A percentile compares a stretch with the other conserved stretches of the same genome.
phyloP scores from a whole-genome alignment of 1,140 invertebrate genomes.

The Drosophila sp. region DNA sequence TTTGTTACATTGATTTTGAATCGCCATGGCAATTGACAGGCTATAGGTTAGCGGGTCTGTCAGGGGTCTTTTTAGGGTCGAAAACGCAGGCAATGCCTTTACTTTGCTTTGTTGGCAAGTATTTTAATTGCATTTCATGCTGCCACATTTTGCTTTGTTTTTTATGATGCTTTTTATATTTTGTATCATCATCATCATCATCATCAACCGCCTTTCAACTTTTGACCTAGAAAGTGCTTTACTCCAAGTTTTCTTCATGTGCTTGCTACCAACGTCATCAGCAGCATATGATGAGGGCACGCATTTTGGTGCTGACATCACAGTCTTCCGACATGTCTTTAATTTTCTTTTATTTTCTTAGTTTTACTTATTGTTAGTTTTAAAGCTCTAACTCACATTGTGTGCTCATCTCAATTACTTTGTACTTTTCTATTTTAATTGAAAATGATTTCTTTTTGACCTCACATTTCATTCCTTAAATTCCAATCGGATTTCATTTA shows the following conservation, averaged over 20 bases:
- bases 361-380: slow-evolving; percentile 13
- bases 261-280: slow-evolving; percentile 46
- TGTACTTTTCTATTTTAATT: slow-evolving; percentile 19
- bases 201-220: slow-evolving; percentile 66
- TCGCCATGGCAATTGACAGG: slow-evolving; percentile 48
- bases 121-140: slow-evolving; percentile 73
- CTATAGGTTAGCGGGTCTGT: slow-evolving; percentile 12
- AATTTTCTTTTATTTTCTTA: slow-evolving; percentile 26
- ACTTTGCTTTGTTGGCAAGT: slow-evolving; percentile 38
- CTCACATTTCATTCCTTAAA: slow-evolving; percentile 1
- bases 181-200: slow-evolving; percentile 47
- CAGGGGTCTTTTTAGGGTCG: slow-evolving; percentile 17
- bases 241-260: slow-evolving; percentile 55
- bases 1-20: slow-evolving; percentile 52
- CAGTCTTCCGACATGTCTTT: slow-evolving; percentile 39
- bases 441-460: slow-evolving; percentile 2
- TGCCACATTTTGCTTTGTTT: slow-evolving; percentile 19
- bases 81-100: slow-evolving; percentile 30
- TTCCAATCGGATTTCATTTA: slow-evolving; percentile 4
- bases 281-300: slow-evolving; percentile 38
- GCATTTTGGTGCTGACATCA: slow-evolving; percentile 58
- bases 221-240: slow-evolving; percentile 79
- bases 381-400: slow-evolving; percentile 7
- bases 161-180: slow-evolving; percentile 32
- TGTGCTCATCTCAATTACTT: slow-evolving; percentile 16